These are phyloP conservation scores for Chloropsis hardwickii DNA, from an alignment of 2,113 vertebrate genomes.

Conservation along the genomic window DNA sequence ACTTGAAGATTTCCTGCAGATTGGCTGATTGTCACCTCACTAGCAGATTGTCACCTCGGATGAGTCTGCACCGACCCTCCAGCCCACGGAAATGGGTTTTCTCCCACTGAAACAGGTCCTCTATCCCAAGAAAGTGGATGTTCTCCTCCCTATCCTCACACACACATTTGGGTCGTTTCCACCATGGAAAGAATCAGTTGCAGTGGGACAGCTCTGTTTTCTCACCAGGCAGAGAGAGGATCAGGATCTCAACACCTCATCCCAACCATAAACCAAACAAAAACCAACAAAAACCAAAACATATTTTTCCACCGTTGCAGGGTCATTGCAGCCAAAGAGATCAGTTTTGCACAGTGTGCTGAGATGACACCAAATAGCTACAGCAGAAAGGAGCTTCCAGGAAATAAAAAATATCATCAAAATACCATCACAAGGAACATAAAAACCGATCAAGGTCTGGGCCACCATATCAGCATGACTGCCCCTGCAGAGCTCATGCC, in stretches of 20 bases:
- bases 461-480: neutral
- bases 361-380: neutral
- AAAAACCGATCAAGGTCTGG: neutral
- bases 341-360: neutral
- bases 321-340: fast-evolving
- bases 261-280: too few species aligned
- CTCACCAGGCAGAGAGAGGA: neutral
- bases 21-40: neutral
- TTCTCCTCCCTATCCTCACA: neutral
- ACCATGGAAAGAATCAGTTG: neutral
- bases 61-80: neutral
- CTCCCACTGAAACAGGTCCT: neutral
- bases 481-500: neutral
- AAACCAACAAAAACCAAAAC: neutral
- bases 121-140: neutral
- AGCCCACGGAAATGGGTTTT: neutral
- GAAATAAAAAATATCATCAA: neutral
- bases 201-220: neutral
- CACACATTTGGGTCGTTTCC: neutral
- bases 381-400: neutral
- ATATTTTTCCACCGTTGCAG: neutral
- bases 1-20: neutral
- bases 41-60: neutral
- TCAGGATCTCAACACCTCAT: neutral
- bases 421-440: neutral